These are phyloP conservation scores for Odocoileus virginianus DNA, from an alignment of 2,113 vertebrate species.

Conservation along the genomic window DNA sequence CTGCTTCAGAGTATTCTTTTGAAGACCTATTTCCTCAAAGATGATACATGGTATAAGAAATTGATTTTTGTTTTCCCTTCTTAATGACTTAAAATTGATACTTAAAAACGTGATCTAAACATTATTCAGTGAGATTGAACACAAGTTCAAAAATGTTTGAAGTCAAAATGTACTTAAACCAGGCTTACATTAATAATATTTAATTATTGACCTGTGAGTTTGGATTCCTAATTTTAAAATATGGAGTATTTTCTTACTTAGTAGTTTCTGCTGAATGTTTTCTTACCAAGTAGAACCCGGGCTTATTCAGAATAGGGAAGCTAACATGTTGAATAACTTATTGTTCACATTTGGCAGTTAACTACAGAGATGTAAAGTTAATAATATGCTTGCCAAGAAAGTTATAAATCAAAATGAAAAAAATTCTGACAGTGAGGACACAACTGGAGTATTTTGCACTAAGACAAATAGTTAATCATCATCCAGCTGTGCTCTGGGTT, in stretches of 20 bases:
- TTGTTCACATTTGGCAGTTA: conserved; percentile 39
- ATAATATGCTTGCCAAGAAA: conserved; percentile 31
- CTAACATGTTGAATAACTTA: not conserved
- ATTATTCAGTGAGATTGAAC: not conserved
- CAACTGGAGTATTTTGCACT: conserved; percentile 38
- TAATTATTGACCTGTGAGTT: not conserved
- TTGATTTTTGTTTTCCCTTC: conserved; percentile 10
- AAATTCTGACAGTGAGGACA: not conserved
- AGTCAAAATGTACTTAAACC: not conserved
- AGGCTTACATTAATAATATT: not conserved
- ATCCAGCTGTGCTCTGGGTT: conserved; percentile 20
- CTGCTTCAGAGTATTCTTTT: not conserved
- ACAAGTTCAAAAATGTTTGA: not conserved
- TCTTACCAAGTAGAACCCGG: not conserved
- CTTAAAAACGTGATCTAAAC: not conserved
- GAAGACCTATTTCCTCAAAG: not conserved
- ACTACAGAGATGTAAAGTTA: conserved; percentile 3
- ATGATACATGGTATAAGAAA: not conserved
- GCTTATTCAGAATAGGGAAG: not conserved
- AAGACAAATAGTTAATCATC: conserved; percentile 34
- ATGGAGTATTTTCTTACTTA: not conserved
- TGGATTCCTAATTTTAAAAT: conserved; percentile 1
- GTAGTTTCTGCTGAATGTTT: not conserved
- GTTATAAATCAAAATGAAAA: conserved; percentile 31
- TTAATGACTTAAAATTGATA: not conserved